phyloP scores from a whole-genome alignment of 1,140 invertebrate genomes.

The Scylla paramamosain region DNA sequence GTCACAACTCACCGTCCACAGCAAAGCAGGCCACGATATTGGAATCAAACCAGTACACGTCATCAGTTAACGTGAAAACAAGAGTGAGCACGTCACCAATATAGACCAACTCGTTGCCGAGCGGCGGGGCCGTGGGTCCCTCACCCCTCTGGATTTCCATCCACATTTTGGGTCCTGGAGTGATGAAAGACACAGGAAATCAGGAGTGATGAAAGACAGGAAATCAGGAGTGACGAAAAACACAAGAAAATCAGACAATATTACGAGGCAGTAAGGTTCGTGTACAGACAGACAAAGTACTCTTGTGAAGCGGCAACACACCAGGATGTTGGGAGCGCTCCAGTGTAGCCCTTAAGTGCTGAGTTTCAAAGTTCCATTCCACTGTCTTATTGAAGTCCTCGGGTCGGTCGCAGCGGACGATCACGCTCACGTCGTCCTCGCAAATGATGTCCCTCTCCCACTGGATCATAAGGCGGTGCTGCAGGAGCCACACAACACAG shows the following conservation, averaged over 20 bases:
- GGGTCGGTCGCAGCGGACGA: slow-evolving; percentile 77
- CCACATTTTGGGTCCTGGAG: slow-evolving; percentile 78
- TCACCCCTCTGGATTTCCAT: slow-evolving; percentile 78
- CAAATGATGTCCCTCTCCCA: slow-evolving; percentile 77
- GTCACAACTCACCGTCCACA: slow-evolving; percentile 75
- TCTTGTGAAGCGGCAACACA: not conserved
- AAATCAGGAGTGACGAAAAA: not conserved
- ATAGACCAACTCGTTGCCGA: slow-evolving; percentile 75
- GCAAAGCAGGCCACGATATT: slow-evolving; percentile 78
- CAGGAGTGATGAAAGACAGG: no score
- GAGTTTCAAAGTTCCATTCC: slow-evolving; percentile 74
- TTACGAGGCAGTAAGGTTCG: no score
- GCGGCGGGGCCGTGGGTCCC: slow-evolving; percentile 76
- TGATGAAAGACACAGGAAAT: not conserved
- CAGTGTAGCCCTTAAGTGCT: slow-evolving; percentile 57
- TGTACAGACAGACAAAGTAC: no score
- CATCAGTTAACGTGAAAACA: slow-evolving; percentile 77
- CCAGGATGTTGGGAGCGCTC: slow-evolving; percentile 75
- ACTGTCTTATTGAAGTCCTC: slow-evolving; percentile 78
- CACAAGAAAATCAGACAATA: not conserved
- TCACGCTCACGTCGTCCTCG: slow-evolving; percentile 77
- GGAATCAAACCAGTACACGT: slow-evolving; percentile 78
- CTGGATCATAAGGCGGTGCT: slow-evolving; percentile 78
- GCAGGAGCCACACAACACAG: not conserved
- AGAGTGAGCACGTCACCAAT: slow-evolving; percentile 78